Evolutionary conservation across 30 jellyfish, hydroid and myxozoan genomes (phyloP).

Genomic region (Turritopsis rubra): DNA sequence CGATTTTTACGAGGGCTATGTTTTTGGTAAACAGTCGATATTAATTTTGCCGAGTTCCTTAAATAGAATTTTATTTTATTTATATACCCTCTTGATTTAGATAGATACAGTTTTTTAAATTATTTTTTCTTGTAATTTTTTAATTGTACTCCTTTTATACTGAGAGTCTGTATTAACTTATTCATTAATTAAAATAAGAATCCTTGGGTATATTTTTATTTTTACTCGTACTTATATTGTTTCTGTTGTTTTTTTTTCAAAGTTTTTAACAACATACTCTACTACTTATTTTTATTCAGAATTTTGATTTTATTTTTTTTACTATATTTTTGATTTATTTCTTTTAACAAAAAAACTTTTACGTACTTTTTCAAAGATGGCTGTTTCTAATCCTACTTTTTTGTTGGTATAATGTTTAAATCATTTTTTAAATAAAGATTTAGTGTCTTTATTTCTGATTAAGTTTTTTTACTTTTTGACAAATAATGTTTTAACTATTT

Average conservation of each 20-base stretch:
- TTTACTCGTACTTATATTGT: slow-evolving; percentile 38
- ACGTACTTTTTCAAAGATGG: slow-evolving; percentile 44
- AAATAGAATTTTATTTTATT: neutral
- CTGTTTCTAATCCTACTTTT: slow-evolving; percentile 55
- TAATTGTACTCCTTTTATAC: neutral
- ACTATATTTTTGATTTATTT: slow-evolving; percentile 7
- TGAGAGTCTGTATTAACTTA: slow-evolving; percentile 24
- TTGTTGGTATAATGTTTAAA: neutral
- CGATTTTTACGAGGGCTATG: slow-evolving; percentile 36
- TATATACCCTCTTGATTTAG: slow-evolving; percentile 15
- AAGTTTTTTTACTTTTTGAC: slow-evolving; percentile 32
- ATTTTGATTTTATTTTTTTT: neutral
- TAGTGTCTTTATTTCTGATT: slow-evolving; percentile 10
- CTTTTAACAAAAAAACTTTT: slow-evolving; percentile 22
- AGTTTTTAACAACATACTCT: slow-evolving; percentile 16
- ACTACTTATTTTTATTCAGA: slow-evolving; percentile 5
- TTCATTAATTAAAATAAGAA: slow-evolving; percentile 18
- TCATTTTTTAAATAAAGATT: neutral
- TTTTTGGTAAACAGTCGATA: slow-evolving; percentile 55
- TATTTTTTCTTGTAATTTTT: slow-evolving; percentile 2
- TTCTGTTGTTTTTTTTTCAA: slow-evolving; percentile 26
- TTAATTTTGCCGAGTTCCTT: slow-evolving; percentile 62
- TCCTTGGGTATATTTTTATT: slow-evolving; percentile 11
- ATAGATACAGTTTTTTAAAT: neutral
- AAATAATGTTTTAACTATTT: slow-evolving; percentile 20